phyloP scores from a whole-genome alignment of 2,113 vertebrate species.

The Barnardius zonarius region DNA sequence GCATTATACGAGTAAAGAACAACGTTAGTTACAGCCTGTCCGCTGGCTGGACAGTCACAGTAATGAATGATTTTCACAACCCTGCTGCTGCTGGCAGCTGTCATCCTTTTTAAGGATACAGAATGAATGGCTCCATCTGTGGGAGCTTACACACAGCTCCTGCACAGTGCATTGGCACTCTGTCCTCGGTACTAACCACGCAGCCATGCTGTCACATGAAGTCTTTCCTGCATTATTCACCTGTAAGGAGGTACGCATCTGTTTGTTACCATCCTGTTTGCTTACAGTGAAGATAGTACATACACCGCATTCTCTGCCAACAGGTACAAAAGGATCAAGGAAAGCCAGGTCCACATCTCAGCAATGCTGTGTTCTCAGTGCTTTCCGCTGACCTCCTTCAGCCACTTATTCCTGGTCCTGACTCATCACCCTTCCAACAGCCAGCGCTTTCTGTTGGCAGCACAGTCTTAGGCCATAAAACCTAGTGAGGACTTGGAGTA shows the following conservation, averaged over 20 bases:
- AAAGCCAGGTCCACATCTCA: not conserved
- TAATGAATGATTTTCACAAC: not conserved
- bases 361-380: rapidly evolving
- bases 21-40: not conserved
- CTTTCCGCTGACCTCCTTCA: not conserved
- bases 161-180: not conserved
- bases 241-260: no score
- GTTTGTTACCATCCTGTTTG: not conserved
- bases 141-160: not conserved
- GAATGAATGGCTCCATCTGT: not conserved
- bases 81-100: not conserved
- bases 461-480: not conserved
- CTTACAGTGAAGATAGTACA: not conserved
- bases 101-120: not conserved
- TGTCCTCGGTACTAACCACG: not conserved
- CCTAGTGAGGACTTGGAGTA: rapidly evolving
- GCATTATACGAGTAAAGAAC: not conserved
- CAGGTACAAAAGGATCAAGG: not conserved
- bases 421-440: not conserved
- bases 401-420: not conserved
- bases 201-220: not conserved
- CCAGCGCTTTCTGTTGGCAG: not conserved
- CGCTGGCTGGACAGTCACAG: not conserved
- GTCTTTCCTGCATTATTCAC: no score
- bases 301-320: not conserved